A percentile compares a stretch with the other conserved stretches of the same genome.
Evolutionary conservation across 2,113 vertebrate genomes (phyloP).

Genomic region (Zootoca vivipara): DNA sequence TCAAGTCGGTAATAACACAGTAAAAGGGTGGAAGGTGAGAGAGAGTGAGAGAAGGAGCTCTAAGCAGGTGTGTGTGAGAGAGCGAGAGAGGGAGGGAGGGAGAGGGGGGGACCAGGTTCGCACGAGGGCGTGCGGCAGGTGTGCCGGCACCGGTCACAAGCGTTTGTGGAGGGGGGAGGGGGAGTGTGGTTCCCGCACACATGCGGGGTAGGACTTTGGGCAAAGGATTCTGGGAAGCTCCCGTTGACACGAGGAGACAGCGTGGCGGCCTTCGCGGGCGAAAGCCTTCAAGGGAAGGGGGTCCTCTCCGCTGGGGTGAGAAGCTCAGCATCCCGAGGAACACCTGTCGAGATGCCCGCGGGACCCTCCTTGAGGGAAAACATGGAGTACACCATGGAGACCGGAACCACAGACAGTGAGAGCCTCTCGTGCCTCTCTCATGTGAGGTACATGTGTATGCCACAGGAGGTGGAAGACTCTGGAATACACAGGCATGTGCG

Average conservation of each 20-base stretch:
- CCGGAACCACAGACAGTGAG: neutral
- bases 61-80: neutral
- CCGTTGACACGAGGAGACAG: neutral
- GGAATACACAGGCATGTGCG: neutral
- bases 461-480: constrained; percentile 29
- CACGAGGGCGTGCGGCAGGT: neutral
- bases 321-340: neutral
- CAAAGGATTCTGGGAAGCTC: neutral
- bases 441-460: neutral
- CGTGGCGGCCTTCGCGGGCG: neutral
- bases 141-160: neutral
- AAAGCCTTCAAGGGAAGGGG: neutral
- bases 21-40: constrained; percentile 18
- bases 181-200: neutral
- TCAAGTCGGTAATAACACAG: constrained; percentile 38
- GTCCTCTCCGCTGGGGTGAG: neutral
- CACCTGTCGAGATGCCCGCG: neutral
- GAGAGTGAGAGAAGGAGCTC: constrained; percentile 3
- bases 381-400: neutral
- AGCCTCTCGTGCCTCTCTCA: neutral
- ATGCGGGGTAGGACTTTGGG: constrained; percentile 55
- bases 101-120: neutral
- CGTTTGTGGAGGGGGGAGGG: neutral
- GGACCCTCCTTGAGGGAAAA: neutral
- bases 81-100: neutral